These are phyloP conservation scores for Ammodytes marinus DNA, from an alignment of 2,113 vertebrate species.

Conservation along the genomic window DNA sequence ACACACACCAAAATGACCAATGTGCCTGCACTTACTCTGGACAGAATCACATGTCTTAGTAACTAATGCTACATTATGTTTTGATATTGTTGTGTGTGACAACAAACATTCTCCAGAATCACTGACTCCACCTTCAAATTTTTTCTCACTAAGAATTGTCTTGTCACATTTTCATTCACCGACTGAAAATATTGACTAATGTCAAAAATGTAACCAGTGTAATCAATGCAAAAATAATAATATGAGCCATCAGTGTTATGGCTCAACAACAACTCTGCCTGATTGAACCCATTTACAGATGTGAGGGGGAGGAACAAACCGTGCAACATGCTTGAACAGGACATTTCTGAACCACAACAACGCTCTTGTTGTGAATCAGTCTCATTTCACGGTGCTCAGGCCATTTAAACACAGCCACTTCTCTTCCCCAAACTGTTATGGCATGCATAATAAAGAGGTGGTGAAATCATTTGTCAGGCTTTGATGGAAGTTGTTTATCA, in stretches of 20 bases:
- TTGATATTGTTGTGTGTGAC: neutral
- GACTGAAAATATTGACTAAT: neutral
- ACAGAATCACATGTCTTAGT: neutral
- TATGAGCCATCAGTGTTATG: conserved; percentile 4
- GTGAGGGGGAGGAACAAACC: conserved; percentile 43
- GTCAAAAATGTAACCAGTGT: neutral
- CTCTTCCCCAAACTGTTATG: conserved; percentile 47
- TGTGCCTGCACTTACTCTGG: conserved; percentile 8
- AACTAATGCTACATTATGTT: neutral
- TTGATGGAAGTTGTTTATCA: conserved; percentile 66
- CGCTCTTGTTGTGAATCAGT: conserved; percentile 57
- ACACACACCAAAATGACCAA: conserved; percentile 17
- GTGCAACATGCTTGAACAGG: conserved; percentile 54
- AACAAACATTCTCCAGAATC: too few relatives aligned
- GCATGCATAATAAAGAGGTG: conserved; percentile 70
- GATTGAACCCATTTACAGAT: conserved; percentile 52
- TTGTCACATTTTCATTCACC: neutral
- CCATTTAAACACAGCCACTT: conserved; percentile 67
- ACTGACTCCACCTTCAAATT: neutral
- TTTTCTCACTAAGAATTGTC: neutral
- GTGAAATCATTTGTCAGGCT: conserved; percentile 64
- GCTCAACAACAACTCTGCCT: conserved; percentile 37
- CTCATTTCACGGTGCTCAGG: conserved; percentile 74
- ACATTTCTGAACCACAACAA: conserved; percentile 56
- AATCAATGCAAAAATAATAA: neutral